These are phyloP conservation scores for Tautogolabrus adspersus DNA, from an alignment of 2,113 vertebrate species.

Conservation along the genomic window DNA sequence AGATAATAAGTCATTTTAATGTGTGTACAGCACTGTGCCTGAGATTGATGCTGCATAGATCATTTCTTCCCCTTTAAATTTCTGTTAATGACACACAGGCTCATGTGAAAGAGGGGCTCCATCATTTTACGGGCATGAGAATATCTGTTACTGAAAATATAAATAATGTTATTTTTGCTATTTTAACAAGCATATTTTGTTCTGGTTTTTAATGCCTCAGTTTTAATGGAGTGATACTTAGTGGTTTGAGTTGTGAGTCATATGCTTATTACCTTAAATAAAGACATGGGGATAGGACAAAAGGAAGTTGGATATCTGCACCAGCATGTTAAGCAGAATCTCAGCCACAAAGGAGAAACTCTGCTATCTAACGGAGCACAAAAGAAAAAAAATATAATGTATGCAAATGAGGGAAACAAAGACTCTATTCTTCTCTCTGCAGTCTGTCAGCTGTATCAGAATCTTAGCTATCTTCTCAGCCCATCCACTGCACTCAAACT, in stretches of 20 bases:
- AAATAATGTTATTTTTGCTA: not conserved
- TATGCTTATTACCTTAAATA: constrained; percentile 66
- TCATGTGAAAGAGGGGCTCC: not conserved
- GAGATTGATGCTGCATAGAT: constrained; percentile 8
- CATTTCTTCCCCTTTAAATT: constrained; percentile 5
- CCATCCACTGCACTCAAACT: constrained; percentile 54
- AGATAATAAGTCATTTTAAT: constrained; percentile 46
- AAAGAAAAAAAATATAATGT: constrained; percentile 81
- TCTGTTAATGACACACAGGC: constrained; percentile 20
- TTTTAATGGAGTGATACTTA: constrained; percentile 31
- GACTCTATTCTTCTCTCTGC: constrained; percentile 71
- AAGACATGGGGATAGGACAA: constrained; percentile 67
- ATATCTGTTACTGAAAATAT: constrained; percentile 9
- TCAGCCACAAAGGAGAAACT: constrained; percentile 76
- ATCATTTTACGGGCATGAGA: constrained; percentile 4
- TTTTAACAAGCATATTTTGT: constrained; percentile 1
- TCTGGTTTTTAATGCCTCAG: constrained; percentile 18
- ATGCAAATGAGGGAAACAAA: constrained; percentile 84
- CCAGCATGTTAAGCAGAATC: constrained; percentile 70
- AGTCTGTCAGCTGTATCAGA: constrained; percentile 72
- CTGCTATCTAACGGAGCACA: constrained; percentile 77
- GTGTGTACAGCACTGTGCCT: constrained; percentile 33
- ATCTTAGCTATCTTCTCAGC: constrained; percentile 71
- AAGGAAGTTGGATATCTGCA: constrained; percentile 69
- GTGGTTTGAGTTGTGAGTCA: constrained; percentile 49